phyloP scores from a whole-genome alignment of 2,888 invertebrate genomes.

The Chloroclystis v-ata region DNA sequence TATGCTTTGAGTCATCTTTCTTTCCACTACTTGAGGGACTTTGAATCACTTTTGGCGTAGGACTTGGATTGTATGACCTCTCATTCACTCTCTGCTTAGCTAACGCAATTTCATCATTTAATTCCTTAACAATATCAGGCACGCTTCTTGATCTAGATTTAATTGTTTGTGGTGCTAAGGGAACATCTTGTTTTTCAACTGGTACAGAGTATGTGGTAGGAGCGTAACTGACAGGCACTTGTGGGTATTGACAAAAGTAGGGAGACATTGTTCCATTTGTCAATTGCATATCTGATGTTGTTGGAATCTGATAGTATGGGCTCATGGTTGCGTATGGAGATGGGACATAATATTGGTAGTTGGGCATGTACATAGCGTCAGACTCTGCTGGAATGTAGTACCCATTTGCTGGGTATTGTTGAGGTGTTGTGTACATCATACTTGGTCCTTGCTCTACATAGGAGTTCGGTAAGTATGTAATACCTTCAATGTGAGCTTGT shows the following conservation, averaged over 20 bases:
- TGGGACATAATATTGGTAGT: slow-evolving; percentile 65
- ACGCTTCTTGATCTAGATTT: slow-evolving; percentile 81
- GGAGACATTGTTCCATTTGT: slow-evolving; percentile 57
- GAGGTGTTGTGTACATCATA: slow-evolving; percentile 57
- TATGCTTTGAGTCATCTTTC: slow-evolving; percentile 44
- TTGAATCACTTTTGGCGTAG: slow-evolving; percentile 53
- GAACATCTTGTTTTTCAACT: slow-evolving; percentile 29
- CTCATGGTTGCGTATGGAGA: slow-evolving; percentile 43
- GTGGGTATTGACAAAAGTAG: slow-evolving; percentile 61
- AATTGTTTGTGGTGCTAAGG: slow-evolving; percentile 40
- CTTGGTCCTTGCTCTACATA: slow-evolving; percentile 57
- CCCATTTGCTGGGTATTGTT: slow-evolving; percentile 57
- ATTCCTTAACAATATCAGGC: slow-evolving; percentile 85
- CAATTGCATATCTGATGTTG: slow-evolving; percentile 40
- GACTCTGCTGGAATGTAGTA: slow-evolving; percentile 58
- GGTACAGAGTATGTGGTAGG: slow-evolving; percentile 32
- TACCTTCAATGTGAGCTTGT: slow-evolving; percentile 58
- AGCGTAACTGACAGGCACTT: slow-evolving; percentile 46
- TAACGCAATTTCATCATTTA: slow-evolving; percentile 81
- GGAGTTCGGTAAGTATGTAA: slow-evolving; percentile 60
- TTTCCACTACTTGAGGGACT: slow-evolving; percentile 43
- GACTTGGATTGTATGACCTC: slow-evolving; percentile 73
- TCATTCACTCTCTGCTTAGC: slow-evolving; percentile 71
- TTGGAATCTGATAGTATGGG: slow-evolving; percentile 52
- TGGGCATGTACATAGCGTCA: slow-evolving; percentile 57